These are phyloP conservation scores for Corythucha ciliata DNA, from an alignment of 2,888 invertebrate genomes.

Conservation along the genomic window DNA sequence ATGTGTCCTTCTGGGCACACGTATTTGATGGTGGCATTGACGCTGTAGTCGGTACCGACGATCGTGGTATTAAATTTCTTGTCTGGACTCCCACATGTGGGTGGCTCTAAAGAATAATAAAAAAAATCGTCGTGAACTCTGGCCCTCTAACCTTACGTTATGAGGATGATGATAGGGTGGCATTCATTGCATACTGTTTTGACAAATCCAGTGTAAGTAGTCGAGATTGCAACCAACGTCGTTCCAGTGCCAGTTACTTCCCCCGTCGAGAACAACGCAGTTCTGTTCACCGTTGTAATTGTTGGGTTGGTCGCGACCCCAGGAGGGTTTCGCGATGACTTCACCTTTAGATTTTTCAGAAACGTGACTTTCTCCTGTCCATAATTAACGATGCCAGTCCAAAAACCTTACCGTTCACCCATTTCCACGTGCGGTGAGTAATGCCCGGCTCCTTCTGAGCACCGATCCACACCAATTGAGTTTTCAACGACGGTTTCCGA, in stretches of 20 bases:
- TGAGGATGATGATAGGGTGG: background rate
- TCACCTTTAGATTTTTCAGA: no score
- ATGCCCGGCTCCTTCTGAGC: constrained; percentile 79
- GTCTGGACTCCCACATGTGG: constrained; percentile 81
- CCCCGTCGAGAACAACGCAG: constrained; percentile 87
- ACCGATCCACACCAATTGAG: constrained; percentile 84
- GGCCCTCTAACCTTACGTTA: background rate
- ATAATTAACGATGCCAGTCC: no score
- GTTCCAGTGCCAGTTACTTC: constrained; percentile 85
- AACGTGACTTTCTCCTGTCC: no score
- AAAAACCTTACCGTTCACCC: constrained; percentile 82
- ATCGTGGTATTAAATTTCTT: constrained; percentile 74
- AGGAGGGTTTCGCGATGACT: constrained; percentile 65
- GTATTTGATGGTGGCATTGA: constrained; percentile 65
- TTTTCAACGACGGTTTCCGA: constrained; percentile 66
- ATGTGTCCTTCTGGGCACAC: constrained; percentile 73
- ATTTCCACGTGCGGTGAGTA: constrained; percentile 76
- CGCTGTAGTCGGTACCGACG: constrained; percentile 51
- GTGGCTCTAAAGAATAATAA: constrained; percentile 52
- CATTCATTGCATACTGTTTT: constrained; percentile 60
- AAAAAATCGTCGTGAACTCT: background rate
- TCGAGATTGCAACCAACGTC: constrained; percentile 90
- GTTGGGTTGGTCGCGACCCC: constrained; percentile 92
- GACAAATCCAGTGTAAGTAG: constrained; percentile 87
- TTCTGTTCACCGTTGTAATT: constrained; percentile 93